Evolutionary conservation across 1,140 invertebrate species (phyloP).

Genomic region (Armadillidium nasatum): DNA sequence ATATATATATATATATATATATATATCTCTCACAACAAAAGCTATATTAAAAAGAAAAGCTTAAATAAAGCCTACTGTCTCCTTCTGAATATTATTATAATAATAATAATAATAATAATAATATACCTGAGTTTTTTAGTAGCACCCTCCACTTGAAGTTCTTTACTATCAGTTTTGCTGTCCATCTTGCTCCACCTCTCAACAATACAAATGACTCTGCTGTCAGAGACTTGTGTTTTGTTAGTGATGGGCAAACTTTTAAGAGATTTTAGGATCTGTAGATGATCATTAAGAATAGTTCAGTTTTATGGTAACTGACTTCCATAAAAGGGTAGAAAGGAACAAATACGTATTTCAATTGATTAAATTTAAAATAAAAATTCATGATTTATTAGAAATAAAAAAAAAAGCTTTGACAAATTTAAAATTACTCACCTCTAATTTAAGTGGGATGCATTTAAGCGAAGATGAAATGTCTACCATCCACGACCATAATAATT

Average conservation of each 20-base stretch:
- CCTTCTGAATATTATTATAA: no score
- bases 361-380: no score
- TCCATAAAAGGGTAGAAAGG: slow-evolving; percentile 38
- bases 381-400: no score
- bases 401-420: no score
- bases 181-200: slow-evolving; percentile 64
- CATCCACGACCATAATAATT: slow-evolving; percentile 88
- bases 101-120: no score
- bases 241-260: slow-evolving; percentile 82
- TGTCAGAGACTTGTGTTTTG: slow-evolving; percentile 86
- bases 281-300: slow-evolving; percentile 33
- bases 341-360: slow-evolving; percentile 19
- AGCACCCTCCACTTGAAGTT: neutral
- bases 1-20: no score
- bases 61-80: no score
- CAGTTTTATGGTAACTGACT: no score
- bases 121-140: no score
- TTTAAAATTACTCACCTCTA: slow-evolving; percentile 53
- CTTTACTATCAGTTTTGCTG: neutral
- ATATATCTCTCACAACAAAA: no score
- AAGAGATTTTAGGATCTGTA: slow-evolving; percentile 74
- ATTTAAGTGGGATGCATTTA: slow-evolving; percentile 49
- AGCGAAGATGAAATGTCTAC: slow-evolving; percentile 56
- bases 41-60: no score
- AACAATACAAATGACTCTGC: slow-evolving; percentile 72